phyloP scores from a whole-genome alignment of 30 jellyfish, hydroid and myxozoan species.

The Hydractinia echinata region DNA sequence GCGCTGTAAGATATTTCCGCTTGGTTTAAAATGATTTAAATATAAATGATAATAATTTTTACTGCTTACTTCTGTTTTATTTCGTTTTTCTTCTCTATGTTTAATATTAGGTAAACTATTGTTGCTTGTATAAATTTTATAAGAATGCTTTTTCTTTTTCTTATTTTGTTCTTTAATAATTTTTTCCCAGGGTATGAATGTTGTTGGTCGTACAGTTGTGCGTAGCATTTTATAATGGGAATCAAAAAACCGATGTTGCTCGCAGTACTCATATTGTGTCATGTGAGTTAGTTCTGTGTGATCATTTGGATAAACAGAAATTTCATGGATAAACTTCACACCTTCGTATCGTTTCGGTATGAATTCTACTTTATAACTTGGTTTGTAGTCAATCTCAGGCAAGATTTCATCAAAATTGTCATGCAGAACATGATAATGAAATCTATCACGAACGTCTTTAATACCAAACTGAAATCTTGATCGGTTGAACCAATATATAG shows the following conservation, averaged over 20 bases:
- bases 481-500: conserved; percentile 27
- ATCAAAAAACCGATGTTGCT: conserved; percentile 43
- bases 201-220: background rate
- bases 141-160: too few relatives aligned
- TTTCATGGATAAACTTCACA: conserved; percentile 74
- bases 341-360: conserved; percentile 88
- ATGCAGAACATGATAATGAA: conserved; percentile 39
- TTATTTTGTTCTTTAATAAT: too few relatives aligned
- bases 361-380: conserved; percentile 78
- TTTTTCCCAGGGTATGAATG: too few relatives aligned
- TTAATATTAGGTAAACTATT: too few relatives aligned
- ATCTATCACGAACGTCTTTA: conserved; percentile 53
- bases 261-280: conserved; percentile 48
- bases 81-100: too few relatives aligned
- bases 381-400: conserved; percentile 59
- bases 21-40: too few relatives aligned
- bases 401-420: conserved; percentile 50
- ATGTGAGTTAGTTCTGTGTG: conserved; percentile 68
- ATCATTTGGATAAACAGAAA: conserved; percentile 85
- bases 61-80: too few relatives aligned
- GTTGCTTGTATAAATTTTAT: too few relatives aligned
- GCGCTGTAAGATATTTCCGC: too few relatives aligned
- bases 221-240: conserved; percentile 52
- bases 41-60: too few relatives aligned
- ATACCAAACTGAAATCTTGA: conserved; percentile 47